Conservation (phyloP, 2,888 invertebrate species). For the Toxonevra muliebris region DNA sequence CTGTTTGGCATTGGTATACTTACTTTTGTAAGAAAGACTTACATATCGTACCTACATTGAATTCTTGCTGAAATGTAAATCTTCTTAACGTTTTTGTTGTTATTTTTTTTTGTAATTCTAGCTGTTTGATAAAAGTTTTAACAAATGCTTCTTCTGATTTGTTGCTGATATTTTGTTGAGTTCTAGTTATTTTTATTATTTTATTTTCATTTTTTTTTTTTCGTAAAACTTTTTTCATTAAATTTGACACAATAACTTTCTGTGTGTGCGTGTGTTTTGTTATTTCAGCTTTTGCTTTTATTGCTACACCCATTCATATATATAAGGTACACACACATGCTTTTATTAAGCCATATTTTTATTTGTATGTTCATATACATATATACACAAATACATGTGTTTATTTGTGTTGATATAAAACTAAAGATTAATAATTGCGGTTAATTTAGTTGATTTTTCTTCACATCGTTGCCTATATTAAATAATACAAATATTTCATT, state of each 20-base stretch:
- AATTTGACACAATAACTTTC: conserved; percentile 17
- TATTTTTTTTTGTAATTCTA: too few species aligned
- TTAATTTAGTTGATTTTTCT: conserved; percentile 12
- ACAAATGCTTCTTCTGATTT: not conserved
- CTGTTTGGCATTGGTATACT: too few species aligned
- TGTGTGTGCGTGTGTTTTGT: conserved; percentile 14
- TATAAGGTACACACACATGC: conserved; percentile 1
- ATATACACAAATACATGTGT: not conserved
- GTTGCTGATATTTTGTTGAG: not conserved
- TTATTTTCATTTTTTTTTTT: not conserved
- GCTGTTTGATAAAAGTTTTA: not conserved
- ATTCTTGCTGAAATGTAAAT: too few species aligned
- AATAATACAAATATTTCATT: not conserved
- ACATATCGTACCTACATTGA: too few species aligned
- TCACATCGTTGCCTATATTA: not conserved
- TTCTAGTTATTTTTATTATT: too few species aligned
- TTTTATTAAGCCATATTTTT: not conserved
- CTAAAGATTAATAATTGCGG: conserved; percentile 1
- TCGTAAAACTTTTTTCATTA: conserved; percentile 17
- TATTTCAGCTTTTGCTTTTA: conserved; percentile 7
- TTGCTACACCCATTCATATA: not conserved
- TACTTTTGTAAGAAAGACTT: too few species aligned
- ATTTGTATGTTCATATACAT: conserved; percentile 9
- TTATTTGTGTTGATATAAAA: not conserved
- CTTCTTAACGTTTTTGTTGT: too few species aligned